phyloP scores from a whole-genome alignment of 2,797 vertebrate genomes.

The Chelon auratus region DNA sequence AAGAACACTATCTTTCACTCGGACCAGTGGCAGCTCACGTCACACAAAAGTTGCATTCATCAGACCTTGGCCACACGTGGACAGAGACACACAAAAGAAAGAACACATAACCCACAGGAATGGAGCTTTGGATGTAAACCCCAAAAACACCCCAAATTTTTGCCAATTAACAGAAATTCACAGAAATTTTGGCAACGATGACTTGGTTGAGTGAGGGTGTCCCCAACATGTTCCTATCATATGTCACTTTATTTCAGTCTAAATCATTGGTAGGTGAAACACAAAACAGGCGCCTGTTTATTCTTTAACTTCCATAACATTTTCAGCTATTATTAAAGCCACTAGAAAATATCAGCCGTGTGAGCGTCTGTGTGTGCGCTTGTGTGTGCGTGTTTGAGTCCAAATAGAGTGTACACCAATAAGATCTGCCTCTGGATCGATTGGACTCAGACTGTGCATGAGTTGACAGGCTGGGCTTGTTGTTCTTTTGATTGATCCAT shows the following conservation, averaged over 20 bases:
- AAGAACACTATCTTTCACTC: too few species aligned
- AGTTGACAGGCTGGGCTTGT: constrained; percentile 69
- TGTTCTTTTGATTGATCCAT: constrained; percentile 76
- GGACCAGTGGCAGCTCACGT: neutral
- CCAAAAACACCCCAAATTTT: too few species aligned
- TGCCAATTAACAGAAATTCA: neutral
- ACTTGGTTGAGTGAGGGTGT: constrained; percentile 1
- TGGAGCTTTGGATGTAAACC: too few species aligned
- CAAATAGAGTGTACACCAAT: constrained; percentile 72
- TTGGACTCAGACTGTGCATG: constrained; percentile 72
- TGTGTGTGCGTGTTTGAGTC: constrained; percentile 44
- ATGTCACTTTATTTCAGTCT: constrained; percentile 37
- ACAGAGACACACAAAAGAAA: neutral
- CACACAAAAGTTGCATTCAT: neutral
- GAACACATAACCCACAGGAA: neutral
- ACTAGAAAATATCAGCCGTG: constrained; percentile 61
- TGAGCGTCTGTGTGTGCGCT: constrained; percentile 25
- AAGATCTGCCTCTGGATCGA: constrained; percentile 69
- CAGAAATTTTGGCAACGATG: neutral
- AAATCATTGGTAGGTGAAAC: constrained; percentile 64
- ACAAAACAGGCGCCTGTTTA: constrained; percentile 46
- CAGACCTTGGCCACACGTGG: neutral
- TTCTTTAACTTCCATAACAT: constrained; percentile 47
- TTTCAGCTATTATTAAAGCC: constrained; percentile 53
- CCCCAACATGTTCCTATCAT: constrained; percentile 33